Percentiles rank a stretch among this genome's conserved stretches.
These are phyloP conservation scores for Phoenicopterus ruber DNA, from an alignment of 2,113 vertebrate genomes.

Conservation along the genomic window DNA sequence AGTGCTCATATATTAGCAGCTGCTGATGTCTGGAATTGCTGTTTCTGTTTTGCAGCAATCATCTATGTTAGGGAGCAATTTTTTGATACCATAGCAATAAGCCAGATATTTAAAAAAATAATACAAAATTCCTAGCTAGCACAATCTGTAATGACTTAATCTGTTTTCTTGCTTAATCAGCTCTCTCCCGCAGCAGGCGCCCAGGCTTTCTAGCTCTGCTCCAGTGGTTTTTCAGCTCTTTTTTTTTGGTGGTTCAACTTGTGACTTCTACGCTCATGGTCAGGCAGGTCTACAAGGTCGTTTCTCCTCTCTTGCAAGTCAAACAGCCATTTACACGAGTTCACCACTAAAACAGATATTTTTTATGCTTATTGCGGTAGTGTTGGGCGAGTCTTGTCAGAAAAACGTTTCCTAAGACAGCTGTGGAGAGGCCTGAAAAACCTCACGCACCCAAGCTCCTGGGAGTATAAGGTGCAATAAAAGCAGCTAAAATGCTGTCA, in stretches of 20 bases:
- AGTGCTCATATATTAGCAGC: neutral
- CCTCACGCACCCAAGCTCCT: neutral
- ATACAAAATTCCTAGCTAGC: neutral
- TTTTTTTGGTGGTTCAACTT: neutral
- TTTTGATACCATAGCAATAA: neutral
- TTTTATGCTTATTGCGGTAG: fast-evolving
- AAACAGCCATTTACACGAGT: fast-evolving
- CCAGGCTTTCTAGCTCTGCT: neutral
- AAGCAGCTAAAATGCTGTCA: neutral
- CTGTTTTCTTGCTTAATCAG: neutral
- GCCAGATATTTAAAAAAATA: neutral
- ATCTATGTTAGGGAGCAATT: neutral
- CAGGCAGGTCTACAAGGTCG: neutral
- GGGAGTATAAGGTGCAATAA: neutral
- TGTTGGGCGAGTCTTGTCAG: fast-evolving
- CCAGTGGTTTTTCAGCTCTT: neutral
- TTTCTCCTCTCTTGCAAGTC: neutral
- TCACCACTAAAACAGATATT: fast-evolving
- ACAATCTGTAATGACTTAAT: neutral
- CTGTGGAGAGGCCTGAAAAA: neutral
- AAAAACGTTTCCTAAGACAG: neutral
- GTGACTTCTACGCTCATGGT: neutral
- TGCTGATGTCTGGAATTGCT: fast-evolving
- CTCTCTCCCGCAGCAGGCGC: fast-evolving
- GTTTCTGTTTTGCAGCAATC: neutral